phyloP scores from a whole-genome alignment of 2,888 invertebrate genomes.

The Pasiphila rectangulata region DNA sequence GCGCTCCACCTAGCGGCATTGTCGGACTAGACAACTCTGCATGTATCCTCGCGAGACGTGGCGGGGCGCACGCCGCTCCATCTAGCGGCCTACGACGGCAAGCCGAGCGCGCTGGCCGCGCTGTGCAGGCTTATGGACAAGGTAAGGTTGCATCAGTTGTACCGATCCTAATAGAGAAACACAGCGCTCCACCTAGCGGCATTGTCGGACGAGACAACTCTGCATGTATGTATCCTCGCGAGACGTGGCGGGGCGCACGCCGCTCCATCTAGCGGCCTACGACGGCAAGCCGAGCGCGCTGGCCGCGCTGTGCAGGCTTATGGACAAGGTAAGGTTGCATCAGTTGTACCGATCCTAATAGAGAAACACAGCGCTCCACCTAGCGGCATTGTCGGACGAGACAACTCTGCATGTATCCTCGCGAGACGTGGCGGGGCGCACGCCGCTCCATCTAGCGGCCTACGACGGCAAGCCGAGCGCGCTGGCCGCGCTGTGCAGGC shows the following conservation, averaged over 20 bases:
- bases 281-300: constrained; percentile 46
- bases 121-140: no score
- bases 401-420: constrained; percentile 23
- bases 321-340: no score
- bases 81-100: neutral
- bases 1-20: constrained; percentile 36
- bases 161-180: no score
- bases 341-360: no score
- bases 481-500: constrained; percentile 34
- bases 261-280: constrained; percentile 64
- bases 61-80: neutral
- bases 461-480: constrained; percentile 48
- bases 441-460: constrained; percentile 65
- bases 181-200: no score
- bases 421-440: constrained; percentile 52
- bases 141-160: no score
- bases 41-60: no score
- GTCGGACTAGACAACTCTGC: no score
- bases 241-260: constrained; percentile 54
- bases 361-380: neutral
- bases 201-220: no score
- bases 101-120: neutral
- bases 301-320: no score
- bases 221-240: no score
- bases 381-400: neutral